phyloP scores from a whole-genome alignment of 64 coral and sea anemone species.

The Catalaphyllia jardinei region DNA sequence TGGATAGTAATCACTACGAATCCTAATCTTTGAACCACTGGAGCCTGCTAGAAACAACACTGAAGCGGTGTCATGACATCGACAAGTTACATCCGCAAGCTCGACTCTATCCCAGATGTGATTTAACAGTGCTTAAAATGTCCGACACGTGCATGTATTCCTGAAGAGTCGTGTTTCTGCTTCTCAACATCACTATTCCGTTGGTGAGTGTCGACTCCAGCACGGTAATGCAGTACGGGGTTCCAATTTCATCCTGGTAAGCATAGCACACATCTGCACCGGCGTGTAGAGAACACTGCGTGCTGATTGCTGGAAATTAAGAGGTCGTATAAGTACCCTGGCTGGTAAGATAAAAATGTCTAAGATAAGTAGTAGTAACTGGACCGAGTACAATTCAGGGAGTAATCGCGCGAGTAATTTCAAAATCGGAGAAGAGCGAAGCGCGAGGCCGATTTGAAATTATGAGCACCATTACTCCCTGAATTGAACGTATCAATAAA shows the following conservation, averaged over 20 bases:
- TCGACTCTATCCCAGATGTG: conserved; percentile 62
- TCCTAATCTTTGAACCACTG: no score
- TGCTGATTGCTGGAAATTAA: conserved; percentile 52
- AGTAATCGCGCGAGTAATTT: no score
- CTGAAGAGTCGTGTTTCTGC: conserved; percentile 86
- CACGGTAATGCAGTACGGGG: conserved; percentile 88
- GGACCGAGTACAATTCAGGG: no score
- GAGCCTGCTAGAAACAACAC: no score
- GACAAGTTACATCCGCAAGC: not conserved
- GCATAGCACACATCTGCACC: conserved; percentile 51
- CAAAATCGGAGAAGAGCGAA: no score
- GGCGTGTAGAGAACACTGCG: conserved; percentile 1
- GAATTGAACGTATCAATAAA: no score
- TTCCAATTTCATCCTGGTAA: conserved; percentile 86
- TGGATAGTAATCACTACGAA: no score
- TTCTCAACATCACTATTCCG: conserved; percentile 87
- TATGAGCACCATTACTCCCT: no score
- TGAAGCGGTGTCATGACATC: not conserved
- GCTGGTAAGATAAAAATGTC: no score
- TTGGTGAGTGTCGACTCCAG: conserved; percentile 72
- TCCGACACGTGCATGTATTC: conserved; percentile 96
- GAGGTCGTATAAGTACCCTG: not conserved
- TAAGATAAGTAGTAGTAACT: no score
- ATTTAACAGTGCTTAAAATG: conserved; percentile 77
- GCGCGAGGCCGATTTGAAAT: no score